Evolutionary conservation across 2,888 invertebrate species (phyloP).

Genomic region (Sphaeridia pumilis): DNA sequence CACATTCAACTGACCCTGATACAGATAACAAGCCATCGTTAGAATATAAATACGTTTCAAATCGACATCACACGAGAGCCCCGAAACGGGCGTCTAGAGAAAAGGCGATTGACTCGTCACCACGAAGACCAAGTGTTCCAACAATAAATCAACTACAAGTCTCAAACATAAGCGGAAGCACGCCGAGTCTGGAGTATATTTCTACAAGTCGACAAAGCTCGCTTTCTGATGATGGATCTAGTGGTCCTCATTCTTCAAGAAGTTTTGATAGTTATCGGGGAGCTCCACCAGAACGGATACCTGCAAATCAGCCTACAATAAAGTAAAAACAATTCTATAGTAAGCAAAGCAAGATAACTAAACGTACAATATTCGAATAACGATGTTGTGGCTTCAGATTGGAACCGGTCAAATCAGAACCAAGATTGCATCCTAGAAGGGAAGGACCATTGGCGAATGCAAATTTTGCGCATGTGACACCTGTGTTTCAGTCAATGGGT

Average conservation of each 20-base stretch:
- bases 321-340: background rate
- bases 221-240: conserved; percentile 33
- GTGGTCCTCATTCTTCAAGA: conserved; percentile 32
- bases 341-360: background rate
- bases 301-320: conserved; percentile 4
- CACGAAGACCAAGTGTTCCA: conserved; percentile 32
- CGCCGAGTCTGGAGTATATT: conserved; percentile 32
- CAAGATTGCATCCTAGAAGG: conserved; percentile 3
- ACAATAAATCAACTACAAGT: conserved; percentile 15
- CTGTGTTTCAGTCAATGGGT: conserved; percentile 42
- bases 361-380: background rate
- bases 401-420: conserved; percentile 7
- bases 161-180: conserved; percentile 14
- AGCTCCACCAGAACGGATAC: conserved; percentile 18
- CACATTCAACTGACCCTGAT: conserved; percentile 22
- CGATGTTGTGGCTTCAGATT: conserved; percentile 3
- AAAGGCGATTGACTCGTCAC: conserved; percentile 18
- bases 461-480: conserved; percentile 31
- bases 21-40: conserved; percentile 9
- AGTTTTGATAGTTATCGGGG: conserved; percentile 27
- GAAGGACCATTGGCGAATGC: background rate
- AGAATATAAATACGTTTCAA: conserved; percentile 9
- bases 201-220: conserved; percentile 34
- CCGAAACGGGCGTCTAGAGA: conserved; percentile 6
- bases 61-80: background rate